Conservation (phyloP, 2,797 vertebrate species). For the Onychomys torridus region DNA sequence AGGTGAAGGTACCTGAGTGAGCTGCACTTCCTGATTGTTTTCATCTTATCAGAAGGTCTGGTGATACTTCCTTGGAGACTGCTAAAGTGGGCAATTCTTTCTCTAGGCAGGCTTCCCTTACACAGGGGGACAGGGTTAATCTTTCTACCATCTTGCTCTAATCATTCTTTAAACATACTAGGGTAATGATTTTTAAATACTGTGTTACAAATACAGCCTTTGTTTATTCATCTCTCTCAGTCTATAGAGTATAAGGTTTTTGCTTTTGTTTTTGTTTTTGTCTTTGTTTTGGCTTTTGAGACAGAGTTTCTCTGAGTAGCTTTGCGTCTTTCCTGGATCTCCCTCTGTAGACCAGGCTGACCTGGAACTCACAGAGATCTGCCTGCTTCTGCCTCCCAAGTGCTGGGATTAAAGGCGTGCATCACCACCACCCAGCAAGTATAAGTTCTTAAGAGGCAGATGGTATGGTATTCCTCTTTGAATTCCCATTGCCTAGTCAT, state of each 20-base stretch:
- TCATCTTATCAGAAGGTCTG: not conserved
- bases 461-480: slow-evolving; percentile 60
- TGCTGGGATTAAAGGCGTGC: no score
- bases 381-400: no score
- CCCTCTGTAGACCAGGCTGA: no score
- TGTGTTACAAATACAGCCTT: slow-evolving; percentile 7
- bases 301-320: no score
- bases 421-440: not conserved
- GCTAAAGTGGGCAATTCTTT: not conserved
- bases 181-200: slow-evolving; percentile 43
- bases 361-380: no score
- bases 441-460: not conserved
- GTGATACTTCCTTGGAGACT: not conserved
- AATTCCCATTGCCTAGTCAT: slow-evolving; percentile 29
- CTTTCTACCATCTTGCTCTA: slow-evolving; percentile 8
- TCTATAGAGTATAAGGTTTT: slow-evolving; percentile 34
- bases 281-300: no score
- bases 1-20: not conserved
- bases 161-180: not conserved
- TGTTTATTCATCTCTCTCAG: slow-evolving; percentile 52
- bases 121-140: not conserved
- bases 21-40: not conserved
- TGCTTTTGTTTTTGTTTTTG: no score
- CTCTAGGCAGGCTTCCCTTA: not conserved
- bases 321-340: no score